Base-by-base conservation (phyloP, 2,888 invertebrate genomes). In the Harpalus rubripes region DNA sequence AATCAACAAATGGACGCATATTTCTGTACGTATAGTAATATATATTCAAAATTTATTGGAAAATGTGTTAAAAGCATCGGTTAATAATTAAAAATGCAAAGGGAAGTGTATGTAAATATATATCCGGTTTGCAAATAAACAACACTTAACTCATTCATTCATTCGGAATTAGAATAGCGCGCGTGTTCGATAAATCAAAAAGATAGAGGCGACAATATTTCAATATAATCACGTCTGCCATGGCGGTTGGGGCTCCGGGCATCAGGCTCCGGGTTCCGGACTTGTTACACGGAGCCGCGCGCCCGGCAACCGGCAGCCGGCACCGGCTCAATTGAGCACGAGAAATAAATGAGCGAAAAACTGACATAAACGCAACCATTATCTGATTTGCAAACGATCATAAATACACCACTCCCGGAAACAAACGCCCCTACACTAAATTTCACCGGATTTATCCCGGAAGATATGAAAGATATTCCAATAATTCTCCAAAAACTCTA, bases 321-420 rank as follows among this genome's bases (percentile, higher is more conserved):
- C 32, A 32, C 32, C 44, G 18, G 74, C 87, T 88, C 89, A 89
- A 90, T 90, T 89, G 90, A 88, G 88, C 89, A 89, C 87, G 87
- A 86, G 87, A 88, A 88, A 90, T 90, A 89, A 90, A 90, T 89
- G 90, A 89, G 88, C 89, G 88, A 90, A 90, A 90, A 90, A 89
- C 88, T 88, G 89, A 89, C 89, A 89, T 88, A 89, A 88, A 88
- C 88, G 88, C 88, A 87, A 87, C 88, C 89, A 89, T 89, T 89
- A 89, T 89, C 89, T 89, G 89, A 89, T 89, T 88, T 88, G 88
- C 88, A 88, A 89, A 88, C 88, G 86, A 87, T 87, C 87, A 88
- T 90, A 88, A 89, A 89, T 88, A 86, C 86, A 76, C 72, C 83
- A 63, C 72, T 83, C 85, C 82, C 78, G 44, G 44, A 52, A 52